Evolutionary conservation across 2,888 invertebrate genomes (phyloP).

Genomic region (Cyaniris semiargus): DNA sequence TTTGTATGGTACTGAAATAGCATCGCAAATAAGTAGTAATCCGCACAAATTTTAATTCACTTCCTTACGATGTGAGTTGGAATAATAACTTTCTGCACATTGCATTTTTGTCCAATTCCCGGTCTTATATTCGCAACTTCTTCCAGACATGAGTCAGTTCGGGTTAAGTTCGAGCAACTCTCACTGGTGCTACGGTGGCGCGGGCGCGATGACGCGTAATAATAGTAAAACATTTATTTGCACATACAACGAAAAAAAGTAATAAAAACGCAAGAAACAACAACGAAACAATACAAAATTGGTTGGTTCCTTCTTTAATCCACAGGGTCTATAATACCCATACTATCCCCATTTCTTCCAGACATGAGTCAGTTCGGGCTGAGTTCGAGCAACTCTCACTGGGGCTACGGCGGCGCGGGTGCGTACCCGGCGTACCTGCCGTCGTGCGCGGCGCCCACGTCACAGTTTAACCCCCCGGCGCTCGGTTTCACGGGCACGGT

Average conservation of each 20-base stretch:
- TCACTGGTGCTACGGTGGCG: no score
- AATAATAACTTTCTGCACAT: no score
- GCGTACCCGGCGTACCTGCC: slow-evolving; percentile 93
- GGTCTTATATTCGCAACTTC: neutral
- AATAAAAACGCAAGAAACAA: no score
- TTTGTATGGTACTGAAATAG: no score
- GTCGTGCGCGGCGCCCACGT: slow-evolving; percentile 86
- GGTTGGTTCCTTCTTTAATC: neutral
- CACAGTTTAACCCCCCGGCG: slow-evolving; percentile 87
- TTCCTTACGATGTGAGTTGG: no score
- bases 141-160: slow-evolving; percentile 91
- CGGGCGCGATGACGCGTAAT: no score
- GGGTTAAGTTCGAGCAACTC: slow-evolving; percentile 90
- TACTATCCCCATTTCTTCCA: slow-evolving; percentile 58
- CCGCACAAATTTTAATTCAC: no score
- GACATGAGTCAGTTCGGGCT: slow-evolving; percentile 93
- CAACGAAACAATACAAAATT: no score
- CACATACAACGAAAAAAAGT: no score
- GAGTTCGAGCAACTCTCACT: slow-evolving; percentile 91
- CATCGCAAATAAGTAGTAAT: no score
- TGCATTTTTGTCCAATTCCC: no score
- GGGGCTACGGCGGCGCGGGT: slow-evolving; percentile 92
- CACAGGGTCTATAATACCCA: neutral
- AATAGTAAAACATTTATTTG: no score
- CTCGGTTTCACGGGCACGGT: slow-evolving; percentile 86